Evolutionary conservation across 1,140 invertebrate genomes (phyloP).

Genomic region (Pogonus chalceus): DNA sequence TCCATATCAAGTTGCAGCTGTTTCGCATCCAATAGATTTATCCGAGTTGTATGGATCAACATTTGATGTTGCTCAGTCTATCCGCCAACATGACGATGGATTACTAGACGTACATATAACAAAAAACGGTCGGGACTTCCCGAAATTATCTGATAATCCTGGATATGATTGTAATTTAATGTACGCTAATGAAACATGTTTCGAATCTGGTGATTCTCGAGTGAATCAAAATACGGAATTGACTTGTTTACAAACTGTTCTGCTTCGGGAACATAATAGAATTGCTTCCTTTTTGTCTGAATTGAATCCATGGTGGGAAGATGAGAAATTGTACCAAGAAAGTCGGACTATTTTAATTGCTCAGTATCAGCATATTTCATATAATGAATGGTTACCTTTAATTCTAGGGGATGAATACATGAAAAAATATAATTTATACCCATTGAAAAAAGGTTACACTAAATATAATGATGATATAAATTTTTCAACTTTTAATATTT

Average conservation of each 20-base stretch:
- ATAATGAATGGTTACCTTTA: slow-evolving; percentile 54
- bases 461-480: slow-evolving; percentile 54
- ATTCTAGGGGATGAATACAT: slow-evolving; percentile 40
- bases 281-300: slow-evolving; percentile 41
- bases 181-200: slow-evolving; percentile 44
- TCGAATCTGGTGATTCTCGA: slow-evolving; percentile 56
- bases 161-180: slow-evolving; percentile 41
- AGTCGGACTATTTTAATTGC: slow-evolving; percentile 44
- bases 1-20: slow-evolving; percentile 29
- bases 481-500: slow-evolving; percentile 51
- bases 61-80: slow-evolving; percentile 39
- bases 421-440: slow-evolving; percentile 12
- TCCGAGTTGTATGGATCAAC: slow-evolving; percentile 67
- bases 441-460: slow-evolving; percentile 26
- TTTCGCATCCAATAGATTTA: slow-evolving; percentile 70
- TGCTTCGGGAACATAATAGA: slow-evolving; percentile 48
- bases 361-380: slow-evolving; percentile 53
- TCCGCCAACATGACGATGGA: slow-evolving; percentile 51
- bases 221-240: slow-evolving; percentile 74
- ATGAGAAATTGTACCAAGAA: slow-evolving; percentile 51
- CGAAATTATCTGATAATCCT: slow-evolving; percentile 47
- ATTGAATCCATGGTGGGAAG: slow-evolving; percentile 50
- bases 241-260: slow-evolving; percentile 38
- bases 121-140: slow-evolving; percentile 52
- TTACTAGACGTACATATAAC: slow-evolving; percentile 46